A percentile compares a stretch with the other conserved stretches of the same genome.
Conservation (phyloP, 2,113 vertebrate genomes). For the Pica pica region DNA sequence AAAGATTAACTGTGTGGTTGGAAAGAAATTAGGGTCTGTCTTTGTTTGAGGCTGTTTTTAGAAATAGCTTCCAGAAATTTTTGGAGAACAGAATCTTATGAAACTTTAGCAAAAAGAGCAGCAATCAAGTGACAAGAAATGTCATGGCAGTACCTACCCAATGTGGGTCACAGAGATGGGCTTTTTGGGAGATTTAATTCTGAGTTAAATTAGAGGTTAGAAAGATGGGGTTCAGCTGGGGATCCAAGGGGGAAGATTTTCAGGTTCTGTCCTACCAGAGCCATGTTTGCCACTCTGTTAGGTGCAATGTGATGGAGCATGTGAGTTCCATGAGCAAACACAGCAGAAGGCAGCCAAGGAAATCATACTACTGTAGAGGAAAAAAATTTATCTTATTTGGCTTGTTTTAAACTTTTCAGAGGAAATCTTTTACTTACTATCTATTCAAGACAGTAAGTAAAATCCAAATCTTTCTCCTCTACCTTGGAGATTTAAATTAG, state of each 20-base stretch:
- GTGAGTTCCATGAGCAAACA: background rate
- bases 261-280: background rate
- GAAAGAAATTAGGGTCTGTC: background rate
- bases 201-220: background rate
- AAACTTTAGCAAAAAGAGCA: background rate
- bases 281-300: background rate
- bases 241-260: background rate
- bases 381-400: background rate
- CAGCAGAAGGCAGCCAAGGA: background rate
- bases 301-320: background rate
- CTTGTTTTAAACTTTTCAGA: background rate
- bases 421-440: background rate
- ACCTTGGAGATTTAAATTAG: background rate
- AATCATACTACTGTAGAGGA: background rate
- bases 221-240: background rate
- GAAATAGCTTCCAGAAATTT: slow-evolving; percentile 16
- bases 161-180: background rate
- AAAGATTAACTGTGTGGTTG: background rate
- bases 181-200: background rate
- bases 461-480: background rate
- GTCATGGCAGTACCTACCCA: background rate
- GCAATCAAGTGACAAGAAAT: background rate
- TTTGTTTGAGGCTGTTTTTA: background rate
- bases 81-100: background rate
- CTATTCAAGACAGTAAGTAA: too few relatives aligned